Evolutionary conservation across 2,113 vertebrate genomes (phyloP).

Genomic region (Megatriorchis doriae): DNA sequence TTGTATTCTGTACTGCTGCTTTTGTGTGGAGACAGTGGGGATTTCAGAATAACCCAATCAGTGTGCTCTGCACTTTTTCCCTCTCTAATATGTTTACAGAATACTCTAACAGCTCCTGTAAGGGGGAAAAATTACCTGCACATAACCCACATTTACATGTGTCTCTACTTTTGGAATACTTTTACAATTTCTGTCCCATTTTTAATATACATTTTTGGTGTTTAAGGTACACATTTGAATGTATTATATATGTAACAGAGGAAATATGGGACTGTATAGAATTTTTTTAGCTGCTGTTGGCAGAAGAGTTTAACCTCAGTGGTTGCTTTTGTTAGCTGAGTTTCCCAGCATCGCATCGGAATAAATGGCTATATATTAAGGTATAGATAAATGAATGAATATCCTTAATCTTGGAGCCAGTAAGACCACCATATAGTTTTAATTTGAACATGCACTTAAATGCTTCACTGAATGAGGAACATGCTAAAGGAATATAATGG

Average conservation of each 20-base stretch:
- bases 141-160: not conserved
- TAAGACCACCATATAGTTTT: not conserved
- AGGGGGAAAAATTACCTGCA: not conserved
- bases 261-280: not conserved
- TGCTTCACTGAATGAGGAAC: not conserved
- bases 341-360: not conserved
- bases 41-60: conserved; percentile 44
- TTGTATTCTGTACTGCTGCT: conserved; percentile 32
- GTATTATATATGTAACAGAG: not conserved
- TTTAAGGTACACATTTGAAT: not conserved
- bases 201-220: not conserved
- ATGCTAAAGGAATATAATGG: not conserved
- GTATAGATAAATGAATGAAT: not conserved
- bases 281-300: not conserved
- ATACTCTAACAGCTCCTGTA: not conserved
- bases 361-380: not conserved
- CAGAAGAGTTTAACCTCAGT: not conserved
- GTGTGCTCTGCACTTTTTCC: not conserved
- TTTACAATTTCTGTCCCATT: not conserved
- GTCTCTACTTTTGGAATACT: not conserved
- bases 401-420: not conserved
- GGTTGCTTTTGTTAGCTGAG: not conserved
- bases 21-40: conserved; percentile 35
- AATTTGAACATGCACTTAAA: not conserved
- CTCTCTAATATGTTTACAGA: not conserved